These are phyloP conservation scores for Sesamia nonagrioides DNA, from an alignment of 1,140 invertebrate genomes.

Conservation along the genomic window DNA sequence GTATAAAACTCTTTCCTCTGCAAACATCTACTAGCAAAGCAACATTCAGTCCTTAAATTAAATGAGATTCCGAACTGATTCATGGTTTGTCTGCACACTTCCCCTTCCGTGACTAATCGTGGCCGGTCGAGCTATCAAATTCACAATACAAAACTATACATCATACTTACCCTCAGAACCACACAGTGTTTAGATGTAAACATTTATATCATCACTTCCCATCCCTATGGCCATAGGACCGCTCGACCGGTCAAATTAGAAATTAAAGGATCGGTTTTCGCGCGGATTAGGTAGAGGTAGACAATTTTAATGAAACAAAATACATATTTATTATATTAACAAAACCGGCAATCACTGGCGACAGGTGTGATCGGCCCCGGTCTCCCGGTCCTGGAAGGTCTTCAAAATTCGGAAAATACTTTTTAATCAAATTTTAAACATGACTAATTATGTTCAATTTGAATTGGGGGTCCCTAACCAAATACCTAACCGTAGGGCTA, in stretches of 20 bases:
- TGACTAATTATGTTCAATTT: no score
- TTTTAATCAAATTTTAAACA: no score
- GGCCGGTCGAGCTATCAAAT: slow-evolving; percentile 17
- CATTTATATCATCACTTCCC: slow-evolving; percentile 32
- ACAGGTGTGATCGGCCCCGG: no score
- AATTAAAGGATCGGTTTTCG: neutral
- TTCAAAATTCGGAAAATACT: no score
- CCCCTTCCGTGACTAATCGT: slow-evolving; percentile 44
- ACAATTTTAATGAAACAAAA: neutral
- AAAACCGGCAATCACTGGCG: no score
- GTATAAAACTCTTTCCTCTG: no score
- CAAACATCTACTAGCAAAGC: neutral
- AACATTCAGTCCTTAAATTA: slow-evolving; percentile 17
- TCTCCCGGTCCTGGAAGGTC: no score
- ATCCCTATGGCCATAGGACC: neutral
- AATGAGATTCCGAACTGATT: slow-evolving; percentile 34
- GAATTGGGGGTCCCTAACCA: no score
- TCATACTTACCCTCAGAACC: slow-evolving; percentile 32
- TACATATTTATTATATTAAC: no score
- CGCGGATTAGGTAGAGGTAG: no score
- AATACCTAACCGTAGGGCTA: no score
- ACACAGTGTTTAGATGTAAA: slow-evolving; percentile 18
- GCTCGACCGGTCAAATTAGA: neutral
- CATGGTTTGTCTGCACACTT: slow-evolving; percentile 9
- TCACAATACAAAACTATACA: slow-evolving; percentile 29